Conservation (phyloP, 2,113 vertebrate species). For the Psophia crepitans region DNA sequence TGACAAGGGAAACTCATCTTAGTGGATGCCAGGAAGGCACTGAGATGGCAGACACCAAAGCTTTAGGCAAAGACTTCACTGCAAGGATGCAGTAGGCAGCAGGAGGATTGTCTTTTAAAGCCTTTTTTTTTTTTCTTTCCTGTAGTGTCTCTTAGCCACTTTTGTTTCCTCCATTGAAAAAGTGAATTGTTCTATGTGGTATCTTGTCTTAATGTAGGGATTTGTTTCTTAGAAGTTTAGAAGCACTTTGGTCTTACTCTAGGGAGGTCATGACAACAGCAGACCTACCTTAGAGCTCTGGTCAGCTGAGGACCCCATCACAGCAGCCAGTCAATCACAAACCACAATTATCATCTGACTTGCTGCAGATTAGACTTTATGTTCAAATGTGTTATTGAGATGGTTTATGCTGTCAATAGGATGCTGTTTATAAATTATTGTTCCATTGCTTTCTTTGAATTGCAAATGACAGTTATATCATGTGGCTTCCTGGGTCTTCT, state of each 20-base stretch:
- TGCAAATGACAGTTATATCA: not conserved
- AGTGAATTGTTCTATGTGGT: not conserved
- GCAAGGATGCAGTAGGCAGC: not conserved
- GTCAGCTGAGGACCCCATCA: not conserved
- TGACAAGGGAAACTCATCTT: no score
- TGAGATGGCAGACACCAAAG: not conserved
- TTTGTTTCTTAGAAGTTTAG: not conserved
- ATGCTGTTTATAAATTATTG: not conserved
- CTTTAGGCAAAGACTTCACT: not conserved
- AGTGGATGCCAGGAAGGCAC: not conserved
- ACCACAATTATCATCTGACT: not conserved
- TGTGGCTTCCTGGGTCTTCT: not conserved
- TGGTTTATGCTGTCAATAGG: not conserved
- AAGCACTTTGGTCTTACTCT: not conserved
- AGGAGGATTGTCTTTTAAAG: not conserved
- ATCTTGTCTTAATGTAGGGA: not conserved
- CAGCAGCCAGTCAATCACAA: not conserved
- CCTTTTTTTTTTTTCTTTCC: not conserved
- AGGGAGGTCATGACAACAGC: not conserved
- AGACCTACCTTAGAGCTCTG: not conserved
- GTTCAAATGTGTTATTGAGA: not conserved
- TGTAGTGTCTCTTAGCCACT: not conserved
- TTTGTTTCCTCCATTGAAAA: not conserved
- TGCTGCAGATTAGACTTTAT: not conserved
- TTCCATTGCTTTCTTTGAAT: not conserved